A percentile compares a stretch with the other conserved stretches of the same genome.
phyloP scores from a whole-genome alignment of 2,113 vertebrate genomes.

The Colaptes auratus region DNA sequence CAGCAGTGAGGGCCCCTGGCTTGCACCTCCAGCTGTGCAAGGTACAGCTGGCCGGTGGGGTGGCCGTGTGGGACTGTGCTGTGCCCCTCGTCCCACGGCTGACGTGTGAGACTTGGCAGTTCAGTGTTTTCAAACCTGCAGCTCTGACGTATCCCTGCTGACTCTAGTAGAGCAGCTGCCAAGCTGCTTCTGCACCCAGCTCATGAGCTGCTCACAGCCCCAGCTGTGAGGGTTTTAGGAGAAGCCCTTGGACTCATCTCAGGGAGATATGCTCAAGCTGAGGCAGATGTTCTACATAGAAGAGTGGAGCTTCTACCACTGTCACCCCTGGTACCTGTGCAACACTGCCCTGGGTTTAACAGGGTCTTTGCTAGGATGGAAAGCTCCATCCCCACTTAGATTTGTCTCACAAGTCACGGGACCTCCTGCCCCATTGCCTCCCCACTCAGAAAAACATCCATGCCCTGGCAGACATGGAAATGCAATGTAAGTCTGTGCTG shows the following conservation, averaged over 20 bases:
- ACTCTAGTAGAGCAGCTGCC: not conserved
- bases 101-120: not conserved
- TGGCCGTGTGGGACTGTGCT: rapidly evolving
- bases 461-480: not conserved
- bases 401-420: not conserved
- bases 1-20: not conserved
- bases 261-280: not conserved
- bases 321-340: not conserved
- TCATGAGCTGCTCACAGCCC: not conserved
- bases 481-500: not conserved
- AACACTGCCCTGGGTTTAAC: not conserved
- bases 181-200: rapidly evolving
- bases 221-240: not conserved
- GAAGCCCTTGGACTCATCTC: not conserved
- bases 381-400: rapidly evolving
- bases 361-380: not conserved
- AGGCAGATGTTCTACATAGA: not conserved
- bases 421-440: not conserved
- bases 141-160: not conserved
- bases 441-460: not conserved
- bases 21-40: not conserved
- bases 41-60: not conserved
- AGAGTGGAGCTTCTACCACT: not conserved
- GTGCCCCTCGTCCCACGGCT: not conserved
- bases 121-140: not conserved